Evolutionary conservation across 1,140 invertebrate species (phyloP).

Genomic region (Drosophila suzukii): DNA sequence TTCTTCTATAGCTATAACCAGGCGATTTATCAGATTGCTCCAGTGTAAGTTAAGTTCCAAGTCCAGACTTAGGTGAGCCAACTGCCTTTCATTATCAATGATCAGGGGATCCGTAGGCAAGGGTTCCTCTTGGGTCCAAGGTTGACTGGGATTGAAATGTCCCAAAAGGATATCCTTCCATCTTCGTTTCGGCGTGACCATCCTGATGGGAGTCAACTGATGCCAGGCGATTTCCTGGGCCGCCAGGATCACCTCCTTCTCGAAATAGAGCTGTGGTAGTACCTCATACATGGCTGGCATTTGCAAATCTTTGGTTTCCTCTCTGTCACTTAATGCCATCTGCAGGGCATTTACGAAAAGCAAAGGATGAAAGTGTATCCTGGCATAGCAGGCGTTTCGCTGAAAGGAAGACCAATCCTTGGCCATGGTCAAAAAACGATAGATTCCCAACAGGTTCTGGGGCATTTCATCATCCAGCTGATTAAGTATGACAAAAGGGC

Average conservation of each 20-base stretch:
- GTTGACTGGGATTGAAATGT: not conserved
- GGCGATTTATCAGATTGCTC: constrained; percentile 45
- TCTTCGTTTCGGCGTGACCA: constrained; percentile 11
- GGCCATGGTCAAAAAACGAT: constrained; percentile 88
- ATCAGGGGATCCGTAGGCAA: constrained; percentile 44
- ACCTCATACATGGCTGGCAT: constrained; percentile 87
- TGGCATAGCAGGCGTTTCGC: constrained; percentile 87
- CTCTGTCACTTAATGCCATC: constrained; percentile 85
- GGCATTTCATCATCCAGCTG: constrained; percentile 86
- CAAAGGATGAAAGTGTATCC: constrained; percentile 86
- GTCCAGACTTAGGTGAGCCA: constrained; percentile 38
- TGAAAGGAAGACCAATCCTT: constrained; percentile 87
- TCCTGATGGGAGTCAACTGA: constrained; percentile 30
- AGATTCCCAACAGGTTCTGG: constrained; percentile 87
- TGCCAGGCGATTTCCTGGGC: constrained; percentile 53
- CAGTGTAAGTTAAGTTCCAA: constrained; percentile 53
- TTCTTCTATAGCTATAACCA: constrained; percentile 28
- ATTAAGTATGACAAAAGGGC: constrained; percentile 47
- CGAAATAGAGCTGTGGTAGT: constrained; percentile 86
- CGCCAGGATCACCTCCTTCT: constrained; percentile 41
- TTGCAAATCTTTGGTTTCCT: constrained; percentile 85
- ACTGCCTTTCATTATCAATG: constrained; percentile 22
- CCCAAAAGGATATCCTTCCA: constrained; percentile 38
- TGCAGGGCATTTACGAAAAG: constrained; percentile 86
- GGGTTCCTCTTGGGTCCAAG: constrained; percentile 6